Conservation (phyloP, 2,888 invertebrate genomes). For the Odontocerum albicorne region DNA sequence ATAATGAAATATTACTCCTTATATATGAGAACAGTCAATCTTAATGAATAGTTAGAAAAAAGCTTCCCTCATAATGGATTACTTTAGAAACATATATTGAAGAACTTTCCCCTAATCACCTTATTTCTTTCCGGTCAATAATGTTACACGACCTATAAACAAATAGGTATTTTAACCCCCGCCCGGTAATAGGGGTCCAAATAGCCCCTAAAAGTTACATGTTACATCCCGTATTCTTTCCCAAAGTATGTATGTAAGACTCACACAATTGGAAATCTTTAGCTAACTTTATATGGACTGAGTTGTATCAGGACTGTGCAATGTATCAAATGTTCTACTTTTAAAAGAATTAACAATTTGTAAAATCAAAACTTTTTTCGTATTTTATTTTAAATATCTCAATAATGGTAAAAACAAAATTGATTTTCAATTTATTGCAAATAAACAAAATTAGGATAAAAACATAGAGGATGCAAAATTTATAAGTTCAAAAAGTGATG, state of each 20-base stretch:
- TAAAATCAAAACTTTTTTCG: background rate
- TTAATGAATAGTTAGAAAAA: no score
- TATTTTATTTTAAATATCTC: no score
- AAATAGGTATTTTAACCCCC: conserved; percentile 22
- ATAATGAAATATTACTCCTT: no score
- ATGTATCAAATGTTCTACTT: background rate
- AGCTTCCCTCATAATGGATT: no score
- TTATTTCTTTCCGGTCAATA: conserved; percentile 19
- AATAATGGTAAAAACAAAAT: no score
- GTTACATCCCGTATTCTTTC: conserved; percentile 22
- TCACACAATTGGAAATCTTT: conserved; percentile 20
- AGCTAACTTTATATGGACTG: conserved; percentile 10
- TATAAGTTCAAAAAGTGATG: no score
- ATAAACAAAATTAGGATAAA: no score
- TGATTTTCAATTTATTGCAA: no score
- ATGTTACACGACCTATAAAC: conserved; percentile 21
- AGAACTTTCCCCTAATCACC: conserved; percentile 9
- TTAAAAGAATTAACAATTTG: conserved; percentile 1
- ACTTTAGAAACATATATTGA: conserved; percentile 1
- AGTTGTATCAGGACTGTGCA: background rate
- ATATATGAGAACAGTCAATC: no score
- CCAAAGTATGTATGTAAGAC: conserved; percentile 14
- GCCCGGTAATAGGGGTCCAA: conserved; percentile 18
- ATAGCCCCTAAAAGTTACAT: conserved; percentile 13
- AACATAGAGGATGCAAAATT: no score